Percentiles rank a stretch among this genome's conserved stretches.
phyloP scores from a whole-genome alignment of 2,888 invertebrate genomes.

The Ormyrus nitidulus region DNA sequence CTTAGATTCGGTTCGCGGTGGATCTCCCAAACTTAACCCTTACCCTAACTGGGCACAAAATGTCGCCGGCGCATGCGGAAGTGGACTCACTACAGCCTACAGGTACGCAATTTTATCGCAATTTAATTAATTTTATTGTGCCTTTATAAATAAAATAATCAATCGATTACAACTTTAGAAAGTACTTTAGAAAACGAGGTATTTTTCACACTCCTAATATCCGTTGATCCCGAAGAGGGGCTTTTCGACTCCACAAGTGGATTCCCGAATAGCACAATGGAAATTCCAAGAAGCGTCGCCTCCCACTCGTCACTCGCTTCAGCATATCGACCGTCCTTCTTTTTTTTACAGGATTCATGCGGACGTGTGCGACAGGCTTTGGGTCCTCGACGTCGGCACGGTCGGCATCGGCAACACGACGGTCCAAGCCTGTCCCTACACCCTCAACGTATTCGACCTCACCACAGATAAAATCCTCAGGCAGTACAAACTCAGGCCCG shows the following conservation, averaged over 20 bases:
- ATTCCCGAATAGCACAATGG: constrained; percentile 22
- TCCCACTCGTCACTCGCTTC: too few relatives aligned
- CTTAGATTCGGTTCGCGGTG: constrained; percentile 80
- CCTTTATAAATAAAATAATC: too few relatives aligned
- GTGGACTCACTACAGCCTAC: constrained; percentile 86
- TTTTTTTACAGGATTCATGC: constrained; percentile 80
- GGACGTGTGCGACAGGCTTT: constrained; percentile 86
- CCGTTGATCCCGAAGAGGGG: too few relatives aligned
- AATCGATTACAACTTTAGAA: too few relatives aligned
- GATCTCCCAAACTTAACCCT: constrained; percentile 86
- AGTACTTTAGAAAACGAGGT: too few relatives aligned
- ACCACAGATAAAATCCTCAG: constrained; percentile 84
- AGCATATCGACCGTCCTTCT: constrained; percentile 8
- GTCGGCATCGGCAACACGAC: constrained; percentile 87
- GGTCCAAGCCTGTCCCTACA: constrained; percentile 87
- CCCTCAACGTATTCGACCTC: constrained; percentile 86
- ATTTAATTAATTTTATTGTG: too few relatives aligned
- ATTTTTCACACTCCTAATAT: too few relatives aligned
- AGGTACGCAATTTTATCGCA: constrained; percentile 62
- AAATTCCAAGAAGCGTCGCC: not conserved
- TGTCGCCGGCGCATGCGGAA: constrained; percentile 85
- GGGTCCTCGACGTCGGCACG: constrained; percentile 90
- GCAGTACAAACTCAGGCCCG: constrained; percentile 82
- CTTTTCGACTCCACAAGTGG: constrained; percentile 9
- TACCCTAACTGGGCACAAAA: constrained; percentile 88